phyloP scores from a whole-genome alignment of 2,888 invertebrate species.

The Lasioglossum pauxillum region DNA sequence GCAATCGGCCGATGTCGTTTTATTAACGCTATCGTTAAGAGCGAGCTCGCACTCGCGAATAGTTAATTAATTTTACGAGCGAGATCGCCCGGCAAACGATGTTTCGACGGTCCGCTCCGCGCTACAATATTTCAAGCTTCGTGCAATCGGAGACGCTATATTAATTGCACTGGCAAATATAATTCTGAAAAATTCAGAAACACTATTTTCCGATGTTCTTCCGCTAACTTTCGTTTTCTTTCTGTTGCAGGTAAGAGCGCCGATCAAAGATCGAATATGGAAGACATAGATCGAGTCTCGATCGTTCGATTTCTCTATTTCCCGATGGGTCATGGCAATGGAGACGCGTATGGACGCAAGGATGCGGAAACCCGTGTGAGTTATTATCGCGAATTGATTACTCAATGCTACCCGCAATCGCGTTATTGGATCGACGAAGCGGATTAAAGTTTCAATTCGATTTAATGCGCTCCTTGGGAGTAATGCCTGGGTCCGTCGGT shows the following conservation, averaged over 20 bases:
- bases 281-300: slow-evolving; percentile 32
- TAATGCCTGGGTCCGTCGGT: not conserved
- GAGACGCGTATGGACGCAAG: not conserved
- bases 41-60: slow-evolving; percentile 11
- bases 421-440: not conserved
- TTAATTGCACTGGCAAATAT: not conserved
- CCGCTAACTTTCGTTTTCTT: slow-evolving; percentile 37
- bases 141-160: not conserved
- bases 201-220: not conserved
- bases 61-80: slow-evolving; percentile 49
- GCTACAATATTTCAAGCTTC: not conserved
- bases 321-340: not conserved
- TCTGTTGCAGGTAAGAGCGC: slow-evolving; percentile 63
- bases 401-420: not conserved
- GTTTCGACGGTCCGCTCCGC: not conserved
- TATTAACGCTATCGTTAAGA: slow-evolving; percentile 35
- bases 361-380: not conserved
- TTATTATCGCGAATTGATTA: not conserved
- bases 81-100: not conserved
- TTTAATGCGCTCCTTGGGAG: slow-evolving; percentile 8
- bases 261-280: slow-evolving; percentile 23
- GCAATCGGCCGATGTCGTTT: slow-evolving; percentile 40
- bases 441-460: slow-evolving; percentile 6
- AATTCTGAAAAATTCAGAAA: not conserved
- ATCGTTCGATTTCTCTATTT: not conserved